Evolutionary conservation across 2,888 invertebrate species (phyloP), one percentile per base, ranked within the genome.

Genomic region (Epinotia brunnichana): DNA sequence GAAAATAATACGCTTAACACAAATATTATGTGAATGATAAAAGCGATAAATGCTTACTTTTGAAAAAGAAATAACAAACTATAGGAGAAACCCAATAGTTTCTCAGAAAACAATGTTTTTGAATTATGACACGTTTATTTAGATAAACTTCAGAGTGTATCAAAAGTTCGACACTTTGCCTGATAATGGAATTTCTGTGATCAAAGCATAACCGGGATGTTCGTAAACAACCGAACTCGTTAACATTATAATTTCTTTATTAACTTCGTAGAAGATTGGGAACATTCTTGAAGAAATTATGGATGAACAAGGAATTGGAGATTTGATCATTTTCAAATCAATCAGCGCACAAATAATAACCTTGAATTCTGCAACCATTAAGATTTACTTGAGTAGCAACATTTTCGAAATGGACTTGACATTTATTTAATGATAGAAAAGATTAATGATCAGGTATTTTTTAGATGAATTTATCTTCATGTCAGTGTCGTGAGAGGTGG

Each of bases 111-210:
- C 10, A 41, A n/a, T 61, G n/a, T 21, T 56, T 59, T 35, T 48
- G n/a, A 48, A 19, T 19, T 19, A 48, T 48, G 48, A 7, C n/a
- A 48, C 15, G 44, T 15, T 44, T 44, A 44, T 44, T 44, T 44
- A 44, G 4, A 15, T 35, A 44, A 3, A 10, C 13, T 3, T 15
- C 35, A 39, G 13, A 56, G 66, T 66, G 56, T 66, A 66, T 66
- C 66, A 66, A 41, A 64, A 66, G 54, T 66, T 56, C n/a, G 21
- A 63, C 51, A 63, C 51, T 54, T 62, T n/a, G 48, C 10, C n/a
- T 2, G 54, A 66, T 66, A 66, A 66, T 66, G 15, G 21, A 54
- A 64, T 64, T 64, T 39, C 39, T 64, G 54, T 54, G 24, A 66
- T 24, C 41, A n/a, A 41, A 39, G 35, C 54, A 24, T n/a, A 64